These are phyloP conservation scores for Strigamia transsilvanica DNA, from an alignment of 2,888 invertebrate species.

Conservation along the genomic window DNA sequence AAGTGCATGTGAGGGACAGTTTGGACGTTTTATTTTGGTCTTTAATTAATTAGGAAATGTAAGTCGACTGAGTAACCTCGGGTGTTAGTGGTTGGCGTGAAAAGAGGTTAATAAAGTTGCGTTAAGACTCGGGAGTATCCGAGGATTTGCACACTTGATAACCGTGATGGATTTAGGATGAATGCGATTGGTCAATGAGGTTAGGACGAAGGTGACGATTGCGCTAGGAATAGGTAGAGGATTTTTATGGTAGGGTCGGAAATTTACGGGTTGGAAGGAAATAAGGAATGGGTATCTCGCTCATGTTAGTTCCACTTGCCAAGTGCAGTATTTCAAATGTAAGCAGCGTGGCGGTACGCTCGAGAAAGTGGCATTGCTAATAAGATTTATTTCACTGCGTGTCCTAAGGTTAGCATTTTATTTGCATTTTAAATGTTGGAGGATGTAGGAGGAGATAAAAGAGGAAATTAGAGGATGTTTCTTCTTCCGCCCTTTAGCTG, in stretches of 20 bases:
- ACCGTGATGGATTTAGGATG: neutral
- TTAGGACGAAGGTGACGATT: neutral
- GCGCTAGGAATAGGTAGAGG: neutral
- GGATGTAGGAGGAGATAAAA: conserved; percentile 6
- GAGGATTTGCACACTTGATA: conserved; percentile 1
- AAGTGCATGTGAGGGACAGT: neutral
- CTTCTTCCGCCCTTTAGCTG: conserved; percentile 14
- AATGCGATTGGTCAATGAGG: neutral
- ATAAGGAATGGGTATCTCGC: conserved; percentile 7
- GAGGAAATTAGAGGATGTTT: conserved; percentile 14
- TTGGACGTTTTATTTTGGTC: conserved; percentile 9
- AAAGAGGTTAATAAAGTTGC: neutral
- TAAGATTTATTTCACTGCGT: conserved; percentile 10
- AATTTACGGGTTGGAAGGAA: neutral
- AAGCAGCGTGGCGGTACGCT: conserved; percentile 20
- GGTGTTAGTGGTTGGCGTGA: neutral
- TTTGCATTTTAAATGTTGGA: conserved; percentile 10
- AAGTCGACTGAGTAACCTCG: neutral
- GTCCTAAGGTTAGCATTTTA: conserved; percentile 4
- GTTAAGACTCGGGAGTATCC: neutral
- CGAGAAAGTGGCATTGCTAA: conserved; percentile 20
- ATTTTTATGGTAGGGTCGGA: neutral
- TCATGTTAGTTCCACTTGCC: conserved; percentile 10
- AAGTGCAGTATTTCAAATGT: conserved; percentile 20
- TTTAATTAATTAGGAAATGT: conserved; percentile 20